Evolutionary conservation across 2,797 vertebrate species (phyloP), one percentile per base, ranked within the genome.

Genomic region (Silurus lanzhouensis): DNA sequence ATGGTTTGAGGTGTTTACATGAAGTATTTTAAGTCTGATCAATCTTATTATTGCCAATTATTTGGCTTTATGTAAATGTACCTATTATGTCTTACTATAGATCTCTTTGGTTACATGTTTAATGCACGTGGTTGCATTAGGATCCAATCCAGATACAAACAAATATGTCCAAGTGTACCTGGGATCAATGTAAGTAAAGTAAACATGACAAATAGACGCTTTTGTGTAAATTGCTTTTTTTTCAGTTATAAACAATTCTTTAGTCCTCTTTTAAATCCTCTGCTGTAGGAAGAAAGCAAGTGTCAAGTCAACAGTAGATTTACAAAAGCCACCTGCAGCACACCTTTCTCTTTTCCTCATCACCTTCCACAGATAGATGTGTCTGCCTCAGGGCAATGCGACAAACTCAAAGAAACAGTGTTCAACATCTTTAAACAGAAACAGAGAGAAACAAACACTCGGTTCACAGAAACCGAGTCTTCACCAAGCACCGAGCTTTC

Each of bases 331-430:
- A 86, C 81, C 83, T 80, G 75, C 79, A 63, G 82, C 22, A 71
- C 60, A 76, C 67, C 84, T 88, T 77, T 81, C 85, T 83, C 70
- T 86, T 61, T 83, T 83, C 31, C 77, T 80, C 83, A 74, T 92
- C 92, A 92, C 91, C 90, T 93, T 89, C 88, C 88, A 88, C 90
- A 89, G 92, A 93, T 92, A 91, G 92, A 91, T 87, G 88, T 88
- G 88, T 60, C 52, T 86, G 90, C 89, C 92, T 61, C 75, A 89
- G 87, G 91, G 89, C 88, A 89, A 90, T 67, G 81, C 79, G 88
- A 89, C 89, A 91, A 92, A 92, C 78, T 72, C 75, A 85, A 84
- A 87, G 76, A 81, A 55, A 85, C 52, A 87, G 71, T 88, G 90
- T 90, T 88, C 89, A 88, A 84, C 88, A 89, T 86, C 75, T 86